Evolutionary conservation across 2,888 invertebrate species (phyloP).

Genomic region (Malacosoma neustria): DNA sequence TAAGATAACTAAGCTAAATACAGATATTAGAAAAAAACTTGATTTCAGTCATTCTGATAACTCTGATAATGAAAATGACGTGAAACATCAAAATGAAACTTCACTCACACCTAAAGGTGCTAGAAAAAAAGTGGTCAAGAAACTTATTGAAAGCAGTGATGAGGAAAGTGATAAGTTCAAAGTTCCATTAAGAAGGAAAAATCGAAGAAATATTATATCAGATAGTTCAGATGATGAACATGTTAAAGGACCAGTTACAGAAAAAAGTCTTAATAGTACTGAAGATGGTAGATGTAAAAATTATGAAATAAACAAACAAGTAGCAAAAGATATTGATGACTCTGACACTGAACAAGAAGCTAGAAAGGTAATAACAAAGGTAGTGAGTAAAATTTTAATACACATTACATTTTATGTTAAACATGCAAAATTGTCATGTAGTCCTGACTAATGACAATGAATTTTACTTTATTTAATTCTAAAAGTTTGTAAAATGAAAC

Average conservation of each 20-base stretch:
- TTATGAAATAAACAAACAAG: conserved; percentile 3
- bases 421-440: too few species aligned
- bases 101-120: not conserved
- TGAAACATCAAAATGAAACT: too few species aligned
- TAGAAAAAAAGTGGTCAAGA: not conserved
- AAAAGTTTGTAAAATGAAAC: too few species aligned
- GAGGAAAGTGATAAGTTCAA: not conserved
- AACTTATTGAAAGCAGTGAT: not conserved
- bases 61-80: conserved; percentile 9
- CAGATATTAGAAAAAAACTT: conserved; percentile 1
- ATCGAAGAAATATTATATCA: not conserved
- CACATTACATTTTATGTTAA: too few species aligned
- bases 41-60: not conserved
- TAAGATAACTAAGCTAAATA: not conserved
- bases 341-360: too few species aligned
- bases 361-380: too few species aligned
- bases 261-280: too few species aligned
- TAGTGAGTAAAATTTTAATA: too few species aligned
- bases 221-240: not conserved
- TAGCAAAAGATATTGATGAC: too few species aligned
- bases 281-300: conserved; percentile 9
- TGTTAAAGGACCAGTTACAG: not conserved
- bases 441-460: too few species aligned
- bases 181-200: not conserved
- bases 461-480: too few species aligned